These are phyloP conservation scores for Calosoma granatense DNA, from an alignment of 1,140 invertebrate species.

Conservation along the genomic window DNA sequence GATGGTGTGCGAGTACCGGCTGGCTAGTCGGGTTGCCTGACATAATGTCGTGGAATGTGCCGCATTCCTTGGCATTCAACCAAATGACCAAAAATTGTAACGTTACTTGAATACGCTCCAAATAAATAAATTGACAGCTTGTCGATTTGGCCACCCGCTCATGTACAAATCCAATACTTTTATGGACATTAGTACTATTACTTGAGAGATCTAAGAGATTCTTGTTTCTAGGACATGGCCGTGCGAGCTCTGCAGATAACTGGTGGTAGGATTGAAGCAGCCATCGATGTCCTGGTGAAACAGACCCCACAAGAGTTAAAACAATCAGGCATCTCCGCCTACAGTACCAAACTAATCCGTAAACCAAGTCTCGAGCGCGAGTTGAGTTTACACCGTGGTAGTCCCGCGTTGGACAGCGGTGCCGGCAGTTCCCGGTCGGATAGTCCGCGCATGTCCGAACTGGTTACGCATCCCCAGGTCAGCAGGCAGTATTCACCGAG, in stretches of 20 bases:
- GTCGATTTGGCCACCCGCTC: neutral
- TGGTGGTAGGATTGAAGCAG: conserved; percentile 56
- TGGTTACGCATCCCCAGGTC: conserved; percentile 41
- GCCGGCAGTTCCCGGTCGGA: conserved; percentile 81
- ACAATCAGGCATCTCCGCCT: conserved; percentile 24
- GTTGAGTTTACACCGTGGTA: conserved; percentile 59
- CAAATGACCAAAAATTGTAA: conserved; percentile 8
- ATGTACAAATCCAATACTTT: neutral
- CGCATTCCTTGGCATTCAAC: conserved; percentile 3
- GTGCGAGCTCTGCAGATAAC: conserved; percentile 55
- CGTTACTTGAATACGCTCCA: neutral
- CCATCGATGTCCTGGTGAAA: conserved; percentile 57
- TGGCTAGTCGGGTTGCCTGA: neutral
- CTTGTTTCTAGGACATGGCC: conserved; percentile 48
- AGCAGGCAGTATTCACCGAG: conserved; percentile 56
- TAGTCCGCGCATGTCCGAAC: conserved; percentile 56
- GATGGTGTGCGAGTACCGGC: neutral
- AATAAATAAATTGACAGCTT: conserved; percentile 8
- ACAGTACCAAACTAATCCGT: conserved; percentile 56
- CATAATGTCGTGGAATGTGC: conserved; percentile 7
- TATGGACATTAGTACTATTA: neutral
- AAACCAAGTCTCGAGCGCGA: conserved; percentile 81
- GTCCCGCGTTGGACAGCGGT: conserved; percentile 76
- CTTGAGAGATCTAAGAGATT: conserved; percentile 1
- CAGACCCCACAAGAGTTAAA: conserved; percentile 50